Evolutionary conservation across 2,888 invertebrate species (phyloP).

Genomic region (Augochlorella aurata): DNA sequence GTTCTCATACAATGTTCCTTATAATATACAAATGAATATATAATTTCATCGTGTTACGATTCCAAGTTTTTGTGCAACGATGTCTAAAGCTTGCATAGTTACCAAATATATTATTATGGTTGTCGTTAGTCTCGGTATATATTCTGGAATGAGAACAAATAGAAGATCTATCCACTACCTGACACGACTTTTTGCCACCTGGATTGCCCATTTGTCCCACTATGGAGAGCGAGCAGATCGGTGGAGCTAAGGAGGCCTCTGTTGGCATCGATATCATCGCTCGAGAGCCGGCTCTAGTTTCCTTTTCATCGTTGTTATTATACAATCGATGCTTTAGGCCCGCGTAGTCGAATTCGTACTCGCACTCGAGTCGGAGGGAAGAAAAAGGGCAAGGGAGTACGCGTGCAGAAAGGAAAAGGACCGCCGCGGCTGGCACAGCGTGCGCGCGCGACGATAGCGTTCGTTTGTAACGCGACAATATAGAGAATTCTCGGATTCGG

Average conservation of each 20-base stretch:
- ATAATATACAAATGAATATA: too few relatives aligned
- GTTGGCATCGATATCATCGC: constrained; percentile 69
- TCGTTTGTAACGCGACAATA: constrained; percentile 70
- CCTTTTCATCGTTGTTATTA: constrained; percentile 65
- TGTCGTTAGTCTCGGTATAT: too few relatives aligned
- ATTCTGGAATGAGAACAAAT: too few relatives aligned
- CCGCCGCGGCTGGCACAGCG: constrained; percentile 47
- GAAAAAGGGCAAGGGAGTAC: not conserved
- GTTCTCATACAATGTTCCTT: too few relatives aligned
- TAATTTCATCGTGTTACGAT: too few relatives aligned
- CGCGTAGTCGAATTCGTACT: constrained; percentile 3
- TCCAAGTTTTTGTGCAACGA: too few relatives aligned
- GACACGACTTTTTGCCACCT: too few relatives aligned
- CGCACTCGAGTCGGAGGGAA: not conserved
- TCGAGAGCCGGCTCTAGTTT: constrained; percentile 37
- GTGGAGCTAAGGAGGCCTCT: constrained; percentile 52
- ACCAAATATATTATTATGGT: too few relatives aligned
- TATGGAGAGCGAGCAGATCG: not conserved
- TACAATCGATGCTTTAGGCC: constrained; percentile 69
- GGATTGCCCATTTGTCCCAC: too few relatives aligned
- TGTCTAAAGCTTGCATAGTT: too few relatives aligned
- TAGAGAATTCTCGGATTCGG: constrained; percentile 64
- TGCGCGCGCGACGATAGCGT: constrained; percentile 55
- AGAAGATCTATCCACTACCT: too few relatives aligned
- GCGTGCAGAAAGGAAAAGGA: constrained; percentile 32